phyloP scores from a whole-genome alignment of 2,797 vertebrate species.

The Zonotrichia albicollis region DNA sequence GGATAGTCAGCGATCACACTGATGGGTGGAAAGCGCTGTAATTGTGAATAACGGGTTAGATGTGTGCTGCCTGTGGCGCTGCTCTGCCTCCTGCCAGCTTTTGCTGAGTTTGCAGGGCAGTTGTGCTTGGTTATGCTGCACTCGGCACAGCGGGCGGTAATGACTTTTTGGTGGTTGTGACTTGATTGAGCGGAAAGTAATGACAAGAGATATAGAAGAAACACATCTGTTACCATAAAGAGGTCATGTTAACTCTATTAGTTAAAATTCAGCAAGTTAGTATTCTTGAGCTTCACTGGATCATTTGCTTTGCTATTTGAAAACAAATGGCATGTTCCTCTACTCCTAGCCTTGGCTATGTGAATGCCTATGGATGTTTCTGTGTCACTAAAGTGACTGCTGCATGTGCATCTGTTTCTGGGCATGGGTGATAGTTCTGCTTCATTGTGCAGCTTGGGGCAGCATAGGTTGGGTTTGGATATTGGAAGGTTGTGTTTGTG shows the following conservation, averaged over 20 bases:
- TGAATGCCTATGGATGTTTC: neutral
- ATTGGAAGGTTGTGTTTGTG: neutral
- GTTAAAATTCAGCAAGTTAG: neutral
- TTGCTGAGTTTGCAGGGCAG: neutral
- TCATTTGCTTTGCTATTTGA: neutral
- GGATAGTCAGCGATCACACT: neutral
- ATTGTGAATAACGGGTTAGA: neutral
- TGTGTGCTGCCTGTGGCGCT: neutral
- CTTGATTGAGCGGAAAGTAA: neutral
- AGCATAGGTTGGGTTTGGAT: neutral
- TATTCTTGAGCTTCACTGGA: neutral
- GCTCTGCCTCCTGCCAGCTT: neutral
- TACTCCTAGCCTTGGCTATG: neutral
- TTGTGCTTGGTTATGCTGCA: neutral
- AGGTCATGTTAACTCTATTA: neutral
- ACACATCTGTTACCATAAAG: rapidly evolving
- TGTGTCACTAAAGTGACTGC: neutral
- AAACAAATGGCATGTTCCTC: neutral
- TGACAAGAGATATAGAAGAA: neutral
- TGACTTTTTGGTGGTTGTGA: neutral
- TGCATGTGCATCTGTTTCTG: neutral
- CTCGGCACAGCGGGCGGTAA: neutral
- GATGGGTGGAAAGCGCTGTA: neutral
- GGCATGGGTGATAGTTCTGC: neutral
- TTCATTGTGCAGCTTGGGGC: neutral